Percentiles rank a stretch among this genome's conserved stretches.
These are phyloP conservation scores for Folsomia candida DNA, from an alignment of 2,888 invertebrate genomes.

Conservation along the genomic window DNA sequence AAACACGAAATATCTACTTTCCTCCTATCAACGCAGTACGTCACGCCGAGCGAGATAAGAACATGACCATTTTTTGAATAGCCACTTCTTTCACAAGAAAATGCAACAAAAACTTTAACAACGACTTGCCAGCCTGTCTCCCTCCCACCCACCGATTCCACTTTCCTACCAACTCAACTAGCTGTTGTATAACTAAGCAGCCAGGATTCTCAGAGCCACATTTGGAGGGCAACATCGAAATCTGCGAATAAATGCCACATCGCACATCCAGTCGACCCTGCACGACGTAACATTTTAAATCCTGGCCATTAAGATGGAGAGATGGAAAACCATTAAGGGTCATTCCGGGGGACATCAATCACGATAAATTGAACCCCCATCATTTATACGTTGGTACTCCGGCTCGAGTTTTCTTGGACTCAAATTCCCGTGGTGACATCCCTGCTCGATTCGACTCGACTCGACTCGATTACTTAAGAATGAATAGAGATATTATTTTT, in stretches of 20 bases:
- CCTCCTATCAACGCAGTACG: no score
- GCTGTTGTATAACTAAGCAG: no score
- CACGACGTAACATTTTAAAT: slow-evolving; percentile 8
- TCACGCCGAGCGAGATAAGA: neutral
- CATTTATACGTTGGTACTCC: slow-evolving; percentile 7
- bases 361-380: slow-evolving; percentile 21
- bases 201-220: no score
- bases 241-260: neutral
- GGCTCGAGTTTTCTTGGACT: slow-evolving; percentile 1
- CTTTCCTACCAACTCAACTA: no score
- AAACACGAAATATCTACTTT: slow-evolving; percentile 18
- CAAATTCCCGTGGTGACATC: slow-evolving; percentile 18
- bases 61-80: neutral
- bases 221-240: neutral
- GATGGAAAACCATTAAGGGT: slow-evolving; percentile 20
- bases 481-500: slow-evolving; percentile 13
- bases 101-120: no score
- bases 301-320: slow-evolving; percentile 13
- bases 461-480: neutral
- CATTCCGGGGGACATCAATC: slow-evolving; percentile 17
- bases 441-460: neutral
- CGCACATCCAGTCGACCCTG: neutral
- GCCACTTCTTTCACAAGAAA: neutral
- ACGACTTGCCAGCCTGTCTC: no score
- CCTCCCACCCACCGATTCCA: no score